phyloP scores from a whole-genome alignment of 30 jellyfish, hydroid and myxozoan species.

The Cassiopea xamachana region DNA sequence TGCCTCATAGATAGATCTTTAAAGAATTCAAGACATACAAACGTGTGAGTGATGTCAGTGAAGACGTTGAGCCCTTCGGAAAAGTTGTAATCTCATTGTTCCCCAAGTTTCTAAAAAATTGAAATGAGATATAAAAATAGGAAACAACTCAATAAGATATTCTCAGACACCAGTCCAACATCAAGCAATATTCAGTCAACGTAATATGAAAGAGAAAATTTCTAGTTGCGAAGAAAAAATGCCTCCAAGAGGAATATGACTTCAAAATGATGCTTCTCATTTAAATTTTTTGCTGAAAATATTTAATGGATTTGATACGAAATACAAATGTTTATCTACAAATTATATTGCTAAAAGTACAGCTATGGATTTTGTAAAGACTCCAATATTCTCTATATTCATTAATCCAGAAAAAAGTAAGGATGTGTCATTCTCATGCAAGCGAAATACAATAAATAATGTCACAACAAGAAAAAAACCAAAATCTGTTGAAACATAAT shows the following conservation, averaged over 20 bases:
- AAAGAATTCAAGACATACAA: constrained; percentile 38
- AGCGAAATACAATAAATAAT: too few species aligned
- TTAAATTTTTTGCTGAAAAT: too few species aligned
- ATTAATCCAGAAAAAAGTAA: too few species aligned
- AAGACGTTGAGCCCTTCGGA: constrained; percentile 35
- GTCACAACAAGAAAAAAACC: too few species aligned
- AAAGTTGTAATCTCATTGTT: constrained; percentile 57
- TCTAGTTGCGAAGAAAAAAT: not conserved
- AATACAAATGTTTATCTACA: too few species aligned
- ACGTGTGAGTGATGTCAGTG: constrained; percentile 42
- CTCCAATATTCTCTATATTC: too few species aligned
- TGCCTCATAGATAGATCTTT: not conserved
- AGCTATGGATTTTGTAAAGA: too few species aligned
- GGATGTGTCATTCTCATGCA: too few species aligned
- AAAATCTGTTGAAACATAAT: too few species aligned
- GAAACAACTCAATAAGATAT: not conserved
- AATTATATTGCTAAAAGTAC: too few species aligned
- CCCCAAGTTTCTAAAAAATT: constrained; percentile 39
- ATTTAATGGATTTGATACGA: too few species aligned
- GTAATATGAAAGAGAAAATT: not conserved
- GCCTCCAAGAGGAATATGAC: not conserved
- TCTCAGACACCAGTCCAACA: not conserved
- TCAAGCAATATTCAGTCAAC: too few species aligned
- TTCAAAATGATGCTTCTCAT: not conserved
- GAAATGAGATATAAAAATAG: not conserved